Conservation (phyloP, 2,797 vertebrate genomes). For the Momotus momota region DNA sequence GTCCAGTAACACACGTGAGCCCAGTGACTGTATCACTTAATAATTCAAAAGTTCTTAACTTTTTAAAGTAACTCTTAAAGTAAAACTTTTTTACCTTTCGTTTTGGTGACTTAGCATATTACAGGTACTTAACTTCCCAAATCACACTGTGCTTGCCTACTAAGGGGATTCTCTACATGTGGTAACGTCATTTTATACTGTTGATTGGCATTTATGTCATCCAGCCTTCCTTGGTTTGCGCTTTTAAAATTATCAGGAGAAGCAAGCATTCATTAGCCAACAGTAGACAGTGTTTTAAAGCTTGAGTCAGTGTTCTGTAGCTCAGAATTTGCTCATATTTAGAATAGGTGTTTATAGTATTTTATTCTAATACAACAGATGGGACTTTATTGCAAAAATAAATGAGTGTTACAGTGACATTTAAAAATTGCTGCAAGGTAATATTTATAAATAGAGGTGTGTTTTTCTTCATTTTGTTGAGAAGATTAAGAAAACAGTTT, state of each 20-base stretch:
- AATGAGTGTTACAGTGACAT: not conserved
- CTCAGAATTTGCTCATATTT: constrained; percentile 9
- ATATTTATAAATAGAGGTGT: not conserved
- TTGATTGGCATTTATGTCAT: not conserved
- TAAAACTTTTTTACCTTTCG: not conserved
- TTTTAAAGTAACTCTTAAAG: not conserved
- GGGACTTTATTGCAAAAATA: constrained; percentile 43
- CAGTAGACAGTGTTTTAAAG: not conserved
- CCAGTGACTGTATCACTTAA: not conserved
- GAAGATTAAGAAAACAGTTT: not conserved
- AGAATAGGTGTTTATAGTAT: not conserved
- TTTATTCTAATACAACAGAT: constrained; percentile 20
- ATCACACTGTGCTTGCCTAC: not conserved
- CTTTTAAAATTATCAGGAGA: constrained; percentile 4
- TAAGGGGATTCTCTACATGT: not conserved
- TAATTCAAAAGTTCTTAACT: not conserved
- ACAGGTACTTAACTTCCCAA: not conserved
- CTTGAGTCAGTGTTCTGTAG: not conserved
- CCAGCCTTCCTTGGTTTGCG: not conserved
- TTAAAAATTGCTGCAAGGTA: not conserved
- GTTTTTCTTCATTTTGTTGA: not conserved
- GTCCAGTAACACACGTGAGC: not conserved
- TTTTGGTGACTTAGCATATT: not conserved
- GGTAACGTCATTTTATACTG: not conserved
- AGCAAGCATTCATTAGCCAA: constrained; percentile 28